Base-by-base conservation (phyloP, 2,113 vertebrate species). In the Paradoxurus hermaphroditus region DNA sequence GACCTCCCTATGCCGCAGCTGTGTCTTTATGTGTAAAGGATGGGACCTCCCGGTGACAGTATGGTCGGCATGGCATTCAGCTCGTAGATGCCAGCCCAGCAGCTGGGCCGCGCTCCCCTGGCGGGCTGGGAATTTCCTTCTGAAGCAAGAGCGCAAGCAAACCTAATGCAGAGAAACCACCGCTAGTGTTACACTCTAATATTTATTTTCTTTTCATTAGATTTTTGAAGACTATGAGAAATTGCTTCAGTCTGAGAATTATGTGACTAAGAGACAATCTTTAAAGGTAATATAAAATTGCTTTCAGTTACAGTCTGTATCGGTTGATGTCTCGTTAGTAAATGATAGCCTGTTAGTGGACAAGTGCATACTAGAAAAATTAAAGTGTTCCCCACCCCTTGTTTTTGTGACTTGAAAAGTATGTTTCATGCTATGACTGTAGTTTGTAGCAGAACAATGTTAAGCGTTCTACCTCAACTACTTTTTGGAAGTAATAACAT, bases 171-270 rank as follows among this genome's bases (percentile, higher is more conserved):
- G 34, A 89, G 91, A 79, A 87, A 36, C 63, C 63, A 34, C 83
- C 62, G 16, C 39, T 87, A 13, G 16, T 51, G 77, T 86, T 59
- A 62, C 46, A 53, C 27, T 39, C 46, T 97, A 59, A 94, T 95
- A 23, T 97, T 77, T 96, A 2, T 93, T 98, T 96, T 95, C 97
- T 97, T 85, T 78, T 12, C 70, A 97, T 59, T 98, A 99, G 99
- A 99, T 99, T 97, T 99, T 99, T 98, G 98, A 99, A 90, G 99
- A 99, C 98, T 99, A 99, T 95, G 99, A 99, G 98, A 99, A 99
- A 98, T 99, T 99, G 93, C 99, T 99, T 96, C 99, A 99, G 97
- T 99, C 99, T 82, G 99, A 99, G 98, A 99, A 99, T 98, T 99
- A 99, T 0, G 99, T 99, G 97, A 99, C 99, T 63, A 99, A 99